Evolutionary conservation across 1,140 invertebrate species (phyloP), one percentile per base, ranked within the genome.

Genomic region (Aphidius gifuensis): DNA sequence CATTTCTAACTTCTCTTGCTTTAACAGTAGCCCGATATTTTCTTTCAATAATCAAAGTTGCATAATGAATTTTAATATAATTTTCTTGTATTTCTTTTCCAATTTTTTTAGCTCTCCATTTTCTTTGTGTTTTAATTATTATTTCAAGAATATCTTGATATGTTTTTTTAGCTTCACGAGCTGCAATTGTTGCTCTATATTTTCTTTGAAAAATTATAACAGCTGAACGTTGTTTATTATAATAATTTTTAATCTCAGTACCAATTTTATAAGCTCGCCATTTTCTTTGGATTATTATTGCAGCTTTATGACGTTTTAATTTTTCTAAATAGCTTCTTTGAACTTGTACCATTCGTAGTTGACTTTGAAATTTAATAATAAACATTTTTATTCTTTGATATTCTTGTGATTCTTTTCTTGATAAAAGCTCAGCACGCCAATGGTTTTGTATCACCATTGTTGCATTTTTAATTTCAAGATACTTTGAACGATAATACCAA

Each of bases 311-410:
- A 59, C 46, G 49, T 68, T 50, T 54, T 23, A 50, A 11, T 68
- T 46, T 16, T 57, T 46, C 9, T 40, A 9, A 9, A 44, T 60
- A 65, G 5, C 6, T 61, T 58, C 56, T 21, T 53, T 39, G 60
- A 9, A 60, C 16, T 65, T 42, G 6, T 9, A 69, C 54, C 69
- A 74, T 73, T 68, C 70, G 71, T 65, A 64, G 78, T 40, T 60
- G 66, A 11, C 66, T 67, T 61, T 82, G 82, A 55, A 80, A 67
- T 11, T 58, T 68, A 5, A 75, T 58, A 5, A 68, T 62, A 11
- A 71, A 64, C 9, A 8, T 47, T 65, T 54, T 76, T 6, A 74
- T 42, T 7, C 60, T 46, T 5, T 74, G 9, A 60, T 73, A 84
- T 23, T 64, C 51, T 8, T 62, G 16, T n/a, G 69, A 65, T 49